Conservation (phyloP, 2,797 vertebrate species). For the Coluber constrictor region DNA sequence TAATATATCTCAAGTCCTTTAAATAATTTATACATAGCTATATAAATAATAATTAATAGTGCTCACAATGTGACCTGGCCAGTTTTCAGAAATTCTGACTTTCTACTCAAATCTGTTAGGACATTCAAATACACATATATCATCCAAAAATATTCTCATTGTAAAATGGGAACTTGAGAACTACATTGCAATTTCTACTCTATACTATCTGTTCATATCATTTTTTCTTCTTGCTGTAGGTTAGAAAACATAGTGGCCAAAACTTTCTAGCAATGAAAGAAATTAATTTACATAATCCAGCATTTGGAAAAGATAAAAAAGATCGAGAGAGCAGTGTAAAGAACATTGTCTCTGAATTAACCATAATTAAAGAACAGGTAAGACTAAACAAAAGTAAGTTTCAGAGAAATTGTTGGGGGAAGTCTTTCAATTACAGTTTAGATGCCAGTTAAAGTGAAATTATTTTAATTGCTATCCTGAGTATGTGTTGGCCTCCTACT, state of each 20-base stretch:
- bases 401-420: neutral
- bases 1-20: neutral
- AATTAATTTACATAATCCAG: conserved; percentile 86
- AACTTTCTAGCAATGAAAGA: conserved; percentile 90
- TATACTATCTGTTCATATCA: neutral
- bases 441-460: neutral
- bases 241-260: conserved; percentile 83
- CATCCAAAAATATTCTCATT: neutral
- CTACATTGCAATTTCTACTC: conserved; percentile 17
- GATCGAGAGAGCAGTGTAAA: conserved; percentile 84
- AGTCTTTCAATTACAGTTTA: neutral
- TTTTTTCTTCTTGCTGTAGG: conserved; percentile 63
- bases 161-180: neutral
- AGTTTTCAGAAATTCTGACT: neutral
- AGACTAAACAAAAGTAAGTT: neutral
- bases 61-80: neutral
- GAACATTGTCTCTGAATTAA: conserved; percentile 87
- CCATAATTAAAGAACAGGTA: conserved; percentile 89
- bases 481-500: neutral
- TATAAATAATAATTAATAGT: neutral
- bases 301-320: conserved; percentile 89
- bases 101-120: neutral
- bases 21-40: neutral
- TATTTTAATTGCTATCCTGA: neutral
- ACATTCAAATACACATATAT: neutral